Conservation (phyloP, 2,113 vertebrate genomes). For the Syngnathus typhle region DNA sequence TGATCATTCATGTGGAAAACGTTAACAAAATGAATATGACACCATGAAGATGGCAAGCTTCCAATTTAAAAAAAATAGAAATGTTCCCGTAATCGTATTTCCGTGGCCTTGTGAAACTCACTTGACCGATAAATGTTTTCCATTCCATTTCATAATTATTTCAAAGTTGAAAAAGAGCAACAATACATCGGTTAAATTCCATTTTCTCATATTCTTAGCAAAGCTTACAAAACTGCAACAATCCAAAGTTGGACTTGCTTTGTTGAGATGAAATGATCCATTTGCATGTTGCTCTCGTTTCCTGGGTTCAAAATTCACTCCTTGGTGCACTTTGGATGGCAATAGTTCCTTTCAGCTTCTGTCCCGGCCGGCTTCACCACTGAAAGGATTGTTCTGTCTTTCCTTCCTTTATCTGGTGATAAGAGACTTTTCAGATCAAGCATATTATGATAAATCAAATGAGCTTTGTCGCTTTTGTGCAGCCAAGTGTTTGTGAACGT, state of each 20-base stretch:
- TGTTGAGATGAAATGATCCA: not conserved
- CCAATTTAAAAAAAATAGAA: too few species aligned
- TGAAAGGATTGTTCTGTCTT: slow-evolving; percentile 60
- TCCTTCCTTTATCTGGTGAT: slow-evolving; percentile 69
- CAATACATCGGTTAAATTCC: not conserved
- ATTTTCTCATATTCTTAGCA: not conserved
- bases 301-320: not conserved
- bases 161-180: not conserved
- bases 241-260: not conserved
- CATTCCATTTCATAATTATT: not conserved
- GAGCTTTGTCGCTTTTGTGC: slow-evolving; percentile 57
- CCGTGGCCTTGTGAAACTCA: too few species aligned
- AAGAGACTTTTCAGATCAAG: slow-evolving; percentile 69
- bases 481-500: slow-evolving; percentile 36
- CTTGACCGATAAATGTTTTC: too few species aligned
- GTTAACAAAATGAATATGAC: too few species aligned
- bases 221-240: not conserved
- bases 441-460: slow-evolving; percentile 70
- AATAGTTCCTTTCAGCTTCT: slow-evolving; percentile 22
- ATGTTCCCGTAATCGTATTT: too few species aligned
- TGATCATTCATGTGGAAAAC: not conserved
- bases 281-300: not conserved
- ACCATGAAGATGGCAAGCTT: too few species aligned
- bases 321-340: not conserved
- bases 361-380: slow-evolving; percentile 32